Evolutionary conservation across 2,113 vertebrate species (phyloP), one percentile per base, ranked within the genome.

Genomic region (Otocyon megalotis): DNA sequence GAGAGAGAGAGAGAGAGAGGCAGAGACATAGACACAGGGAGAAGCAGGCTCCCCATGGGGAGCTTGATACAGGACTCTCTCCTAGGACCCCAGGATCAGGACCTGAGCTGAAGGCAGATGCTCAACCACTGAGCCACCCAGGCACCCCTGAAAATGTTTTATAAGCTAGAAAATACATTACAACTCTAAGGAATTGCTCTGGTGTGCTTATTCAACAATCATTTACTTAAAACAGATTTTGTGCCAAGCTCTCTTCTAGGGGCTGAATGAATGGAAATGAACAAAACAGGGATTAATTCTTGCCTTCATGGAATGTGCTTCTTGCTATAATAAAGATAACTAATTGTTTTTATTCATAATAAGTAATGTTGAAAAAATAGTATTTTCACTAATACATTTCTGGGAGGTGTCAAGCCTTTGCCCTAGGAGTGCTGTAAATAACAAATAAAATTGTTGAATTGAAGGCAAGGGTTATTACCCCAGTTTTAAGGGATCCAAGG

Each of bases 81-180:
- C 43, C 43, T 43, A 8, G 43, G 43, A 43, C 43, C 43, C 43
- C 43, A 7, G 43, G 43, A 43, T 43, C 43, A 43, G 43, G 43
- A 43, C 43, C 43, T 43, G 43, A 43, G 43, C 43, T 43, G 43
- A 43, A 43, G 43, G 43, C 43, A 43, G 7, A 43, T 43, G 43
- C 43, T 43, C 43, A 43, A 43, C 43, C 43, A 43, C 43, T 43
- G 43, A 43, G 6, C 43, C 43, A 43, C 43, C 43, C 43, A 43
- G 43, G 43, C 43, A 7, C 43, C 43, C 43, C 43, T 43, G 43
- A 85, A 94, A 80, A 96, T 96, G 48, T 82, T 91, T 89, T 67
- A 50, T 60, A 63, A 93, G 76, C 8, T 5, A 20, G 62, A 80
- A 77, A 95, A 53, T 94, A 48, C 6, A 10, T 65, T 76, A 20